Evolutionary conservation across 2,888 invertebrate species (phyloP).

Genomic region (Morpho deidamia): DNA sequence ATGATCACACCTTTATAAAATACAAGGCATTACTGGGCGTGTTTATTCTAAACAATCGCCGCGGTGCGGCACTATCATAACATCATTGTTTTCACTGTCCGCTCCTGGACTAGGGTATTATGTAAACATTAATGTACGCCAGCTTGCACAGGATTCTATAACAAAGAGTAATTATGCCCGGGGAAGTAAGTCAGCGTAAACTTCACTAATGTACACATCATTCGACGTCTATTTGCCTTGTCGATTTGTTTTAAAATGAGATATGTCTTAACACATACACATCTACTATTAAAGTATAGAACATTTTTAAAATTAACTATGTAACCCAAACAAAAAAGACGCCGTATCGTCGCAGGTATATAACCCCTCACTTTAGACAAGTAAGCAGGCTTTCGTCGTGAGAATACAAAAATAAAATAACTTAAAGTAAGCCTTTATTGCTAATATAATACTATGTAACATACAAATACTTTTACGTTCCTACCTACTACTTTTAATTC

Average conservation of each 20-base stretch:
- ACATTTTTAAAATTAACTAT: background rate
- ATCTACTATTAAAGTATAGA: background rate
- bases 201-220: slow-evolving; percentile 21
- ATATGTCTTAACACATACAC: slow-evolving; percentile 1
- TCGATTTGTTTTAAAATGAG: slow-evolving; percentile 15
- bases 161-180: slow-evolving; percentile 26
- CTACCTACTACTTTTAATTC: no score
- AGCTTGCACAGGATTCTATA: slow-evolving; percentile 25
- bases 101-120: slow-evolving; percentile 31
- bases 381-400: no score
- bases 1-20: slow-evolving; percentile 14
- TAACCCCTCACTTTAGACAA: no score
- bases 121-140: slow-evolving; percentile 25
- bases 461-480: no score
- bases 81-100: slow-evolving; percentile 65
- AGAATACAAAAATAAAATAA: no score
- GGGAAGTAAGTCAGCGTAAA: slow-evolving; percentile 22
- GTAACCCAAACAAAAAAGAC: no score
- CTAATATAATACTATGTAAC: no score
- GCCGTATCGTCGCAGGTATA: no score
- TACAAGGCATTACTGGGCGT: slow-evolving; percentile 35
- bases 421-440: no score
- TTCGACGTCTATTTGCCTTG: slow-evolving; percentile 13
- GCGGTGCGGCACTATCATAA: slow-evolving; percentile 61
- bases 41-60: slow-evolving; percentile 65